Evolutionary conservation across 2,113 vertebrate species (phyloP).

Genomic region (Rhinolophus ferrumequinum): DNA sequence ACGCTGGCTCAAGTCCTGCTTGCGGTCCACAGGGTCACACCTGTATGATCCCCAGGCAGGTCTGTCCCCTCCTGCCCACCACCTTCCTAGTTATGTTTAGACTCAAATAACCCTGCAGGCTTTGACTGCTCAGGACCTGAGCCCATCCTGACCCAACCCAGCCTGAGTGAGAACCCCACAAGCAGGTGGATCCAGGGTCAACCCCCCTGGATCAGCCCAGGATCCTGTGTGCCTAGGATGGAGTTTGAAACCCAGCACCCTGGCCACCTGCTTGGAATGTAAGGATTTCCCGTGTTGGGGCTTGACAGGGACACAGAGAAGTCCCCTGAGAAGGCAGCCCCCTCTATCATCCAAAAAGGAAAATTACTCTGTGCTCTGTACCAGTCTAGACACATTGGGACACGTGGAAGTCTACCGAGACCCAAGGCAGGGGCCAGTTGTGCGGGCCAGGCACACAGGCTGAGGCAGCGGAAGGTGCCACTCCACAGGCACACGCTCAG

Average conservation of each 20-base stretch:
- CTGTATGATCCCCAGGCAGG: neutral
- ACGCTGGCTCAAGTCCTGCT: neutral
- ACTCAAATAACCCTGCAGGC: neutral
- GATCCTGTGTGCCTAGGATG: neutral
- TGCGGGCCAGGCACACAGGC: neutral
- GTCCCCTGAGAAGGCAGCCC: neutral
- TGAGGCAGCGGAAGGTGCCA: fast-evolving
- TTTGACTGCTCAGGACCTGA: neutral
- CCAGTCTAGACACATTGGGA: neutral
- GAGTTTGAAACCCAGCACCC: neutral
- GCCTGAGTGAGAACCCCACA: neutral
- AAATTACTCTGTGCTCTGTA: neutral
- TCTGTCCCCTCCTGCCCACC: neutral
- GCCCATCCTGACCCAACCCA: neutral
- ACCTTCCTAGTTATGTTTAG: neutral
- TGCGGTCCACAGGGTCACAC: neutral
- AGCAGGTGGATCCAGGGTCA: neutral
- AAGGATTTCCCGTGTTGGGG: neutral
- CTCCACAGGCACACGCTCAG: too few relatives aligned
- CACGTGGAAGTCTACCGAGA: neutral
- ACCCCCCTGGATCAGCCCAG: neutral
- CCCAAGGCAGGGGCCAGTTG: neutral
- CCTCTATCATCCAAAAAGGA: neutral
- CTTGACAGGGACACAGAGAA: neutral
- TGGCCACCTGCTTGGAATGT: neutral